Evolutionary conservation across 1,140 invertebrate species (phyloP), one percentile per base, ranked within the genome.

Genomic region (Callitettix versicolor): DNA sequence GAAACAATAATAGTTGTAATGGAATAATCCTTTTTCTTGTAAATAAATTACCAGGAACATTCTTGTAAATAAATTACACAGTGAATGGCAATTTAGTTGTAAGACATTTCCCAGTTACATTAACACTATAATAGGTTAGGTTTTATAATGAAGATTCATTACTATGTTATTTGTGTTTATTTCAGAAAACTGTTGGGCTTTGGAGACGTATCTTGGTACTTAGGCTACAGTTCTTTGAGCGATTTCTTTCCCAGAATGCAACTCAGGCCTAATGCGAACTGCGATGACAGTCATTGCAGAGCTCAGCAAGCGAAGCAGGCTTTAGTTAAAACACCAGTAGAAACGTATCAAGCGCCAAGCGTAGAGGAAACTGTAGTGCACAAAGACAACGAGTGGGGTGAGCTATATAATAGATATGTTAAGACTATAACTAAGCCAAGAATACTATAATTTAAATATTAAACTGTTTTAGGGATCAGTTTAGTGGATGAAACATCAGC

Each of bases 181-280:
- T 69, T n/a, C 63, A 84, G 81, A 64, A 81, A 91, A 74, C 73
- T 99, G 54, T 71, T 99, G 3, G 79, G 83, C 18, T 99, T 99
- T 74, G 97, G 97, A 41, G 62, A 79, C 60, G 85, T 97, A 1
- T 84, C 84, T 0, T 77, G 88, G 68, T 99, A 99, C 68, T 72
- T 99, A 52, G 96, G 97, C 0, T 99, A 99, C 71, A 98, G 89
- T 73, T 96, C 96, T 7, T 73, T 99, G 46, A 81, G 85, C 61
- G 97, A 99, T 69, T 99, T 91, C 73, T 99, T 99, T 67, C 95
- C 96, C 0, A 85, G 79, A 11, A 94, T 98, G 89, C 77, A 72
- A 24, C 76, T 99, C 55, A 89, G 85, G 69, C 95, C 96, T 0
- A 99, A 99, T 77, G 79, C 85, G 20, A 76, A 79, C 57, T 99